phyloP scores from a whole-genome alignment of 2,113 vertebrate genomes.

The Leucopternis melanops region DNA sequence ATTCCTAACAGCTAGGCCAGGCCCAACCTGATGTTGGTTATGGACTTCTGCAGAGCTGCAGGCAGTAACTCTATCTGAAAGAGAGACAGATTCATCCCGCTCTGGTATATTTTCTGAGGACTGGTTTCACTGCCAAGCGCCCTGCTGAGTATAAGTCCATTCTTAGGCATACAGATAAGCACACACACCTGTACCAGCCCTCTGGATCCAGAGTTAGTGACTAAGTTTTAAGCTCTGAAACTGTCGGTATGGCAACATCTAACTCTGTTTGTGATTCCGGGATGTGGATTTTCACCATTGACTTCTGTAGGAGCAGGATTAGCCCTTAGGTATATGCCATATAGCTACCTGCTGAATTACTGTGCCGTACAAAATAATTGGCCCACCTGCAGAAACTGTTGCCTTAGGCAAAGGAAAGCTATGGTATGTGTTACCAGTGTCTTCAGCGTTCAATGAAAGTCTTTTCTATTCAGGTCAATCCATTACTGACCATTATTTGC shows the following conservation, averaged over 20 bases:
- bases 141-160: not conserved
- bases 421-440: not conserved
- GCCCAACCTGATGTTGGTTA: not conserved
- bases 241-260: not conserved
- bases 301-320: not conserved
- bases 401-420: not conserved
- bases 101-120: not conserved
- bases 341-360: not conserved
- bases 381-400: not conserved
- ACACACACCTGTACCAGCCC: not conserved
- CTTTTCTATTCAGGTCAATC: not conserved
- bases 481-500: not conserved
- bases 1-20: not conserved
- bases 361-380: not conserved
- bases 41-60: not conserved
- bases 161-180: not conserved
- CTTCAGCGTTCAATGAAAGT: not conserved
- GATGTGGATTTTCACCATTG: not conserved
- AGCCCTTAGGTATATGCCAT: not conserved
- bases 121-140: accelerated
- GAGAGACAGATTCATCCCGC: not conserved
- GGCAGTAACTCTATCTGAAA: not conserved
- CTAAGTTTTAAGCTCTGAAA: not conserved
- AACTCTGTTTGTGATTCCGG: not conserved
- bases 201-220: not conserved